Evolutionary conservation across 2,888 invertebrate genomes (phyloP), one percentile per base, ranked within the genome.

Genomic region (Nezara viridula): DNA sequence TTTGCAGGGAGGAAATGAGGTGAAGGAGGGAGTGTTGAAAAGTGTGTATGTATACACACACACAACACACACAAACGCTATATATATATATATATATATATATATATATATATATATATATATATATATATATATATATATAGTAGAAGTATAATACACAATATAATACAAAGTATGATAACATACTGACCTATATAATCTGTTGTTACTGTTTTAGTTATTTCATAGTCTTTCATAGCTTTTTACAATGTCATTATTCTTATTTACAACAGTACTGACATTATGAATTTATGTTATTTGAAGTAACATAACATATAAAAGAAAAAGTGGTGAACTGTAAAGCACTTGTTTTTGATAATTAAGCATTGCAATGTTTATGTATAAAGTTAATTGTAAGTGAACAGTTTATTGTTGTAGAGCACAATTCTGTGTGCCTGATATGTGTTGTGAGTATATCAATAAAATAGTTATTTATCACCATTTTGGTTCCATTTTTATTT

Each of bases 371-470:
- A 50, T 86, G 86, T 49, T 88, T 44, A 27, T 86, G 86, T 89
- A 86, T 44, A 86, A 89, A 86, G 86, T 60, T 89, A 89, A 49
- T 85, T 85, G 52, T 88, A 88, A 88, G 77, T 81, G 89, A 60
- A 89, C 32, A 89, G 88, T 89, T 91, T 89, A 86, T 90, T 89
- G 90, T 90, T 91, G 91, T 90, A 90, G 91, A 89, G 90, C 90
- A 90, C 90, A 89, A 88, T 90, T 89, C 89, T 88, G 91, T 90
- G 90, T 90, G 90, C 90, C 91, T 91, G 90, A 90, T 90, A 89
- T 88, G 90, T 90, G 89, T 90, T 91, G 91, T 91, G 88, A 90
- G 89, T 90, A 90, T 89, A 90, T 91, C 90, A 91, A 90, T 91
- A 91, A 91, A 91, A 91, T 90, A 91, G 90, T 91, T 90, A 90